Percentiles rank a stretch among this genome's conserved stretches.
Evolutionary conservation across 2,888 invertebrate genomes (phyloP).

Genomic region (Litoditis marina): DNA sequence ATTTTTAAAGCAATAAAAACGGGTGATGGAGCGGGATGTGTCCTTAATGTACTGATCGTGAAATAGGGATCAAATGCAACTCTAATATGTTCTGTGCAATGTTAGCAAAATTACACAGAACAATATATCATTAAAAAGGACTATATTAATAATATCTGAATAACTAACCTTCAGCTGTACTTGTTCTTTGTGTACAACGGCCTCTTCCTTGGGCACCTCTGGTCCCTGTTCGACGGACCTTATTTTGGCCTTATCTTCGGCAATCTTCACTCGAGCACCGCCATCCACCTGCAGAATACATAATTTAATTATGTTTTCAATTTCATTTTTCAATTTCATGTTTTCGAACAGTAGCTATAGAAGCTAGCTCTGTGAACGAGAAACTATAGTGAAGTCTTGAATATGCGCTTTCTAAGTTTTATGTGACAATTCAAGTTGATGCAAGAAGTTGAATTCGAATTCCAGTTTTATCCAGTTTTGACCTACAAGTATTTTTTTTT

Average conservation of each 20-base stretch:
- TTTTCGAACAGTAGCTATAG: no score
- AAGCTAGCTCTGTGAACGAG: no score
- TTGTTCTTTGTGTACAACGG: slow-evolving; percentile 55
- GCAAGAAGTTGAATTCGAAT: not conserved
- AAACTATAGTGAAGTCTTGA: not conserved
- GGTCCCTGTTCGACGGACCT: slow-evolving; percentile 55
- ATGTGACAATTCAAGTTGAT: not conserved
- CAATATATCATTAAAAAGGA: no score
- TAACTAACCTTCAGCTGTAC: slow-evolving; percentile 52
- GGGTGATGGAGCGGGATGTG: no score
- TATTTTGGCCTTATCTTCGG: slow-evolving; percentile 54
- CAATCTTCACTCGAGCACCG: slow-evolving; percentile 49
- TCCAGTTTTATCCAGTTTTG: not conserved
- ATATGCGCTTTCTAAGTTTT: not conserved
- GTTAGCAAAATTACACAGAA: no score
- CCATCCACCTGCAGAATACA: slow-evolving; percentile 34
- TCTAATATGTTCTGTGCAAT: no score
- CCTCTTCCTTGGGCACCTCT: slow-evolving; percentile 44
- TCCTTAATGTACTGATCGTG: no score
- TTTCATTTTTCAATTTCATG: no score
- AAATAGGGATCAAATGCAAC: no score
- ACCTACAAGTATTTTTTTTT: not conserved
- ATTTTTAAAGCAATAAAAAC: slow-evolving; percentile 8
- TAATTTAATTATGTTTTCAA: not conserved
- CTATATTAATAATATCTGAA: not conserved